A percentile compares a stretch with the other conserved stretches of the same genome.
These are phyloP conservation scores for Drosophila neutralis DNA, from an alignment of 2,888 invertebrate species.

Conservation along the genomic window DNA sequence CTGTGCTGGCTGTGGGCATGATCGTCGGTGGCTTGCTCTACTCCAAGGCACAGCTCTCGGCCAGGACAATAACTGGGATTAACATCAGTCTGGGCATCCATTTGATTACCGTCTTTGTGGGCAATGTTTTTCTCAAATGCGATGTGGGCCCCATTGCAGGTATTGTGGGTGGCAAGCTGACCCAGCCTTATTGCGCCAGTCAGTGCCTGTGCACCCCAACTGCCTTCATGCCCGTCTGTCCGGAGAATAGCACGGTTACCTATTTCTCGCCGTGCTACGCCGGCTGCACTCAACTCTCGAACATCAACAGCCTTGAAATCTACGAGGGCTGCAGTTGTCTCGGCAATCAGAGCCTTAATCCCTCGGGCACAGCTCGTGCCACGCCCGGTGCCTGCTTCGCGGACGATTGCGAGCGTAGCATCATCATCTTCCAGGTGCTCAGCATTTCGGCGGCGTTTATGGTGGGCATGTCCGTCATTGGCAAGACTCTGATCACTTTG, in stretches of 20 bases:
- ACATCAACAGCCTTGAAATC: slow-evolving; percentile 85
- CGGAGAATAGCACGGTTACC: slow-evolving; percentile 86
- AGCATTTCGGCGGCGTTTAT: slow-evolving; percentile 84
- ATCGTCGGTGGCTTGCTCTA: slow-evolving; percentile 86
- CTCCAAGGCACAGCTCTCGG: slow-evolving; percentile 85
- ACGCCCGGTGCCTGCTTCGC: slow-evolving; percentile 86
- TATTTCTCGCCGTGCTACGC: slow-evolving; percentile 91
- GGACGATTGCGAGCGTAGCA: slow-evolving; percentile 85
- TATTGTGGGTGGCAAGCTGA: slow-evolving; percentile 84
- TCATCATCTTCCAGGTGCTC: slow-evolving; percentile 86
- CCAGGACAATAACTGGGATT: slow-evolving; percentile 85
- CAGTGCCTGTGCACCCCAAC: slow-evolving; percentile 86
- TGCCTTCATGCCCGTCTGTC: slow-evolving; percentile 88
- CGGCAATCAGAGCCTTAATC: slow-evolving; percentile 64
- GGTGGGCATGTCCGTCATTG: slow-evolving; percentile 83
- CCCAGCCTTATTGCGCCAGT: slow-evolving; percentile 86
- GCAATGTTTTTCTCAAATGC: slow-evolving; percentile 85
- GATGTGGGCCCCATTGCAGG: slow-evolving; percentile 85
- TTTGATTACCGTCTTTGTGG: slow-evolving; percentile 85
- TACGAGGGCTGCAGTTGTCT: slow-evolving; percentile 86
- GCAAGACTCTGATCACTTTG: slow-evolving; percentile 86
- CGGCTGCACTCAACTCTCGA: slow-evolving; percentile 86
- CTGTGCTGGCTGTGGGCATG: slow-evolving; percentile 86
- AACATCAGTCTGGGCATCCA: slow-evolving; percentile 85
- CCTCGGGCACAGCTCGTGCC: slow-evolving; percentile 78